Base-by-base conservation (phyloP, 2,113 vertebrate species). In the Maccullochella peelii region DNA sequence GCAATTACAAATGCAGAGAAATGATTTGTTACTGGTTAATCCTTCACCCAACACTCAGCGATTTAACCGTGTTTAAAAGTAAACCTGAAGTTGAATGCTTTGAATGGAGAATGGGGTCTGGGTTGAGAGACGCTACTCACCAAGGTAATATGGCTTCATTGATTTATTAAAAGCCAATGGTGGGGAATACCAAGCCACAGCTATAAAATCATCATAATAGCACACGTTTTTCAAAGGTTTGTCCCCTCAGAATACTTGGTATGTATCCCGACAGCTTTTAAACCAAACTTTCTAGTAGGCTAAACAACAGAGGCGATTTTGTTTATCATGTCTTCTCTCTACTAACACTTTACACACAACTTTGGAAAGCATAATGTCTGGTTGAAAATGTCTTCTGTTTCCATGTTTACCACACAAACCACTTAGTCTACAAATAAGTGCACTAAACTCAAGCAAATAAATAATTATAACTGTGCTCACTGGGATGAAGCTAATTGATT, bases 401-500 rank as follows among this genome's bases (percentile, higher is more conserved):
- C 61, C n/a, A 73, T 54, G 36, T 82, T 67, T 57, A 52, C 38
- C 7, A 61, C 8, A 75, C 47, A 25, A 77, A 52, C 40, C 57
- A 78, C 87, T 83, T 55, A 79, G n/a, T 79, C 36, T 12, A 68
- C 76, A 78, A 85, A 85, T 61, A 71, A 27, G 52, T 14, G 25
- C 16, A 47, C 16, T 23, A 58, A 73, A 75, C 20, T 55, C 40
- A 30, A 79, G 62, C 61, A 69, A 79, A 71, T 83, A 20, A 58
- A 52, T 78, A 16, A 80, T 38, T 62, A 33, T 11, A 82, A 77
- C 8, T 12, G 18, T 27, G 67, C 57, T 84, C 68, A 40, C 6
- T 71, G 57, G 57, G 44, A 69, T 50, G 1, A 58, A 25, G 63
- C 33, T 25, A 30, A 69, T 8, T 76, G 33, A 77, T 69, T 66